Percentiles rank a stretch among this genome's conserved stretches.
These are phyloP conservation scores for Brachypterus glaber DNA, from an alignment of 2,888 invertebrate species.

Conservation along the genomic window DNA sequence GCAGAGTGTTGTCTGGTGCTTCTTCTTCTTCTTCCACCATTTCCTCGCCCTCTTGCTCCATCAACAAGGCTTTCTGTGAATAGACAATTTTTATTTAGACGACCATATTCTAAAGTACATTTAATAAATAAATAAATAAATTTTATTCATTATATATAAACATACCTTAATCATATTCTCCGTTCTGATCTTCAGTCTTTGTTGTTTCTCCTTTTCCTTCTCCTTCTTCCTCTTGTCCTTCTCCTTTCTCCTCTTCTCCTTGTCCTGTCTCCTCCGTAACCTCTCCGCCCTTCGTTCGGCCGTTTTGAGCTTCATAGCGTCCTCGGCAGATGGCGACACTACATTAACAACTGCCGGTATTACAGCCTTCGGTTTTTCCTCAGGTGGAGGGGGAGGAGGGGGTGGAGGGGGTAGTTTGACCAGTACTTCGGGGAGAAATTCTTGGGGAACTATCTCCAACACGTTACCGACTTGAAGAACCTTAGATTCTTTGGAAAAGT, in stretches of 20 bases:
- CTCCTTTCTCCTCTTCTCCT: slow-evolving; percentile 35
- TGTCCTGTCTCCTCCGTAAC: slow-evolving; percentile 34
- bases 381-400: slow-evolving; percentile 5
- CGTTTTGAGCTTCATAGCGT: slow-evolving; percentile 30
- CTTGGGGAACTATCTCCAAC: slow-evolving; percentile 48
- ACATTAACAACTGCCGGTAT: too few relatives aligned
- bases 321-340: slow-evolving; percentile 30
- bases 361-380: slow-evolving; percentile 13
- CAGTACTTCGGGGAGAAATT: neutral
- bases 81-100: too few relatives aligned
- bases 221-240: slow-evolving; percentile 37
- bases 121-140: too few relatives aligned
- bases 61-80: slow-evolving; percentile 28
- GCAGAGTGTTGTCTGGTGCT: slow-evolving; percentile 17
- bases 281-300: slow-evolving; percentile 36
- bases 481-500: too few relatives aligned
- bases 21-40: slow-evolving; percentile 22
- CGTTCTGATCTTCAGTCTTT: slow-evolving; percentile 35
- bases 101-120: too few relatives aligned
- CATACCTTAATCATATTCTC: slow-evolving; percentile 42
- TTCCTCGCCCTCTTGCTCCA: slow-evolving; percentile 28
- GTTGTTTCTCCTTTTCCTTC: slow-evolving; percentile 34
- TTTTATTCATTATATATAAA: too few relatives aligned
- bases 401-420: slow-evolving; percentile 8
- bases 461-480: slow-evolving; percentile 50